Base-by-base conservation (phyloP, 2,888 invertebrate genomes). In the Nasonia oneida region DNA sequence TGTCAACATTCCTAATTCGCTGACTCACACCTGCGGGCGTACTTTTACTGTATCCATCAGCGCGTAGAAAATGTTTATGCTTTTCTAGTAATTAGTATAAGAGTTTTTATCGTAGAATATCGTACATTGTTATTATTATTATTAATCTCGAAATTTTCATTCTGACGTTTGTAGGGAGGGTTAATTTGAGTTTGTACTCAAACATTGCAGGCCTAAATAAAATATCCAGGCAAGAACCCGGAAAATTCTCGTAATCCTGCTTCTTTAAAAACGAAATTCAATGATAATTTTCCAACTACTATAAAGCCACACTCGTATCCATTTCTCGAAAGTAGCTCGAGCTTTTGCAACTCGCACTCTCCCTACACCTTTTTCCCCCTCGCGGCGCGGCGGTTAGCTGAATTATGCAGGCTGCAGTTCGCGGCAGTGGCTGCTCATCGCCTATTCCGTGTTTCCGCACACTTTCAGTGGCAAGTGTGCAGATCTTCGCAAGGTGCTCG, bases 401-500 rank as follows among this genome's bases (percentile, higher is more conserved):
- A 78, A 85, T 85, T 78, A 85, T 85, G 85, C 82, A 82, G 53
- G 73, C 64, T 61, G 70, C 29, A 74, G 71, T 78, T 73, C 77
- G 33, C 73, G 57, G 18, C 29, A 47, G 73, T 74, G 23, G 15
- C 37, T n/a, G 39, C 81, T 86, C 86, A 84, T 86, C 73, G 81
- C 33, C 80, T 77, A 86, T 86, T 86, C 86, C 83, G 86, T 86
- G 83, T 86, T 71, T 42, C 29, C 2, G 42, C 57, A 15, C 75
- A 2, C 53, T 53, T 64, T 67, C 57, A 8, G 37, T 1, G 42
- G 71, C 23, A 47, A 61, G 71, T 71, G 23, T 50, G 33, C 33
- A 57, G 39, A 5, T 18, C 8, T 37, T 39, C 42, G n/a, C 39
- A 42, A 71, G 42, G 6, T 42, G 23, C n/a, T 37, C 37, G n/a